These are phyloP conservation scores for Mercenaria mercenaria DNA, from an alignment of 1,140 invertebrate genomes.

Conservation along the genomic window DNA sequence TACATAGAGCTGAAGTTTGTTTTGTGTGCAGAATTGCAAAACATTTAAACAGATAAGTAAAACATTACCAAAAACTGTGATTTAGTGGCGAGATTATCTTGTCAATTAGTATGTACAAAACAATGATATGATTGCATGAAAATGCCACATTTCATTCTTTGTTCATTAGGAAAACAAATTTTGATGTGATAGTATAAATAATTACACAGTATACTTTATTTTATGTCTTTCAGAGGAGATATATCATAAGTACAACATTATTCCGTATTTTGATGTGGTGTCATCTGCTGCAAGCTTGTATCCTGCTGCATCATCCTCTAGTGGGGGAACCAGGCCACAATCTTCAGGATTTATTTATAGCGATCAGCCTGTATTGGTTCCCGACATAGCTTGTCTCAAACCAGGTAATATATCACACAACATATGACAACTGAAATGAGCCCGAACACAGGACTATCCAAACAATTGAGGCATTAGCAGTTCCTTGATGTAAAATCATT, in stretches of 20 bases:
- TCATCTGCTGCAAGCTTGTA: not conserved
- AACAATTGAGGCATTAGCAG: not conserved
- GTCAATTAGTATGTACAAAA: no score
- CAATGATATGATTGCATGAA: no score
- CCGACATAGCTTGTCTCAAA: not conserved
- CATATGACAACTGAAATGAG: not conserved
- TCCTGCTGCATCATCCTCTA: not conserved
- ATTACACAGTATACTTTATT: no score
- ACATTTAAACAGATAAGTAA: no score
- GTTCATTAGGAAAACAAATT: no score
- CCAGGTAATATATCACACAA: not conserved
- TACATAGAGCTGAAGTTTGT: no score
- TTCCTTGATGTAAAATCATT: not conserved
- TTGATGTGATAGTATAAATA: no score
- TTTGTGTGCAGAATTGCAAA: no score
- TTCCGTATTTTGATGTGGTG: not conserved
- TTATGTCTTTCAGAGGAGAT: constrained; percentile 14
- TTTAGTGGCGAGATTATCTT: no score
- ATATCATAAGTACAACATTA: constrained; percentile 9
- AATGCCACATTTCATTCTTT: no score
- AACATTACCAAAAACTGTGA: no score
- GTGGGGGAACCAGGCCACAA: not conserved
- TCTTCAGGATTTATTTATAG: not conserved
- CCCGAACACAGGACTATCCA: no score
- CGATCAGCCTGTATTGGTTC: not conserved